Evolutionary conservation across 2,797 vertebrate genomes (phyloP).

Genomic region (Acrossocheilus wenchowensis): DNA sequence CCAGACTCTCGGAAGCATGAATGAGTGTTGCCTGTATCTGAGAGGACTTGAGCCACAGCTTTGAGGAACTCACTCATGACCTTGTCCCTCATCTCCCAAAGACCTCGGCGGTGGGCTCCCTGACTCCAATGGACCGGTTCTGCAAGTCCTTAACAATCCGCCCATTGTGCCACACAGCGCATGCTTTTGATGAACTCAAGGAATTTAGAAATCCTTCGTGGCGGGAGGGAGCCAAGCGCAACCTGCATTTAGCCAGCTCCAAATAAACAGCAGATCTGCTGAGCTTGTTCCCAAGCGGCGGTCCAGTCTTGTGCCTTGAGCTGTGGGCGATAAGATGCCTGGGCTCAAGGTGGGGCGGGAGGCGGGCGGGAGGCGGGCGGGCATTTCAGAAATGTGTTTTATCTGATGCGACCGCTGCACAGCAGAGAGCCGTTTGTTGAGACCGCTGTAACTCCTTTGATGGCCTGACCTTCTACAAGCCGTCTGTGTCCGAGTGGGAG

Average conservation of each 20-base stretch:
- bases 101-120: slow-evolving; percentile 23
- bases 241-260: slow-evolving; percentile 25
- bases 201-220: slow-evolving; percentile 38
- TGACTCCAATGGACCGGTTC: slow-evolving; percentile 43
- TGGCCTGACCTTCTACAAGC: slow-evolving; percentile 39
- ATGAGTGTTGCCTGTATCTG: not conserved
- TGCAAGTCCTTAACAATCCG: slow-evolving; percentile 36
- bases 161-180: slow-evolving; percentile 37
- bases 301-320: slow-evolving; percentile 27
- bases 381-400: slow-evolving; percentile 45
- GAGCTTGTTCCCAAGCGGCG: not conserved
- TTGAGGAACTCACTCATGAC: slow-evolving; percentile 20
- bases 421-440: slow-evolving; percentile 45
- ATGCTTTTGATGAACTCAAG: slow-evolving; percentile 41
- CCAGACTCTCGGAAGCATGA: not conserved
- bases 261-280: slow-evolving; percentile 41
- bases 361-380: not conserved
- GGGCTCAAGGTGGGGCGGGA: slow-evolving; percentile 7
- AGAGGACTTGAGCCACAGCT: not conserved
- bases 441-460: slow-evolving; percentile 47
- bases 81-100: slow-evolving; percentile 22
- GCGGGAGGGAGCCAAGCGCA: slow-evolving; percentile 3
- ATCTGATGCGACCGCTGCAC: slow-evolving; percentile 28
- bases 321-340: slow-evolving; percentile 40
- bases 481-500: slow-evolving; percentile 35